Percentiles rank a stretch among this genome's conserved stretches.
These are phyloP conservation scores for Hepsetus odoe DNA, from an alignment of 2,113 vertebrate species.

Conservation along the genomic window DNA sequence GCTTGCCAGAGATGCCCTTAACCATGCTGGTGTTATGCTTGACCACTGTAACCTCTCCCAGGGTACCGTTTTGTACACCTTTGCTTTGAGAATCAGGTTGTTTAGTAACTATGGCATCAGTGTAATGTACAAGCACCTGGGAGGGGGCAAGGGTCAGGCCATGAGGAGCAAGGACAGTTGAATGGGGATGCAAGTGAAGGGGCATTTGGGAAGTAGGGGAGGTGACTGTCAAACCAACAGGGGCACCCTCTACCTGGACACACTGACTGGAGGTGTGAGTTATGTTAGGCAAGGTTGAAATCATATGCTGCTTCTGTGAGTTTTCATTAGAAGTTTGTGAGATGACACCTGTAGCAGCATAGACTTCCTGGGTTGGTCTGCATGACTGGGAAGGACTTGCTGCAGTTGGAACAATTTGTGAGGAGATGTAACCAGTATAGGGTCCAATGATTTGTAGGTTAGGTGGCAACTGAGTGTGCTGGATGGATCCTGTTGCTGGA, in stretches of 20 bases:
- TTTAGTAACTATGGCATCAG: slow-evolving; percentile 80
- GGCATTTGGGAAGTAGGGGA: slow-evolving; percentile 83
- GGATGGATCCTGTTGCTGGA: slow-evolving; percentile 86
- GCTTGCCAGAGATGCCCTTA: slow-evolving; percentile 63
- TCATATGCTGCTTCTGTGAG: slow-evolving; percentile 76
- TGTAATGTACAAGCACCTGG: slow-evolving; percentile 93
- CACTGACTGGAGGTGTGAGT: slow-evolving; percentile 86
- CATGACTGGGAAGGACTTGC: slow-evolving; percentile 76
- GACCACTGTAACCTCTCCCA: slow-evolving; percentile 82
- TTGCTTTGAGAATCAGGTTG: slow-evolving; percentile 84
- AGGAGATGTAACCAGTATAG: slow-evolving; percentile 94
- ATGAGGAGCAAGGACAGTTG: slow-evolving; percentile 83
- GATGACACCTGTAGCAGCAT: slow-evolving; percentile 87
- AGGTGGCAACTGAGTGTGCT: slow-evolving; percentile 90
- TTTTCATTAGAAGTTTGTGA: slow-evolving; percentile 83
- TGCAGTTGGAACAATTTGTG: slow-evolving; percentile 87
- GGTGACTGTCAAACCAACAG: slow-evolving; percentile 80
- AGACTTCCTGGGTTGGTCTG: slow-evolving; percentile 88
- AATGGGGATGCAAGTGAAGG: slow-evolving; percentile 89
- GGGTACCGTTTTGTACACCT: slow-evolving; percentile 87
- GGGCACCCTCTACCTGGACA: slow-evolving; percentile 89
- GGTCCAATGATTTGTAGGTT: slow-evolving; percentile 96
- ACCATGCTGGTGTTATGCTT: slow-evolving; percentile 55
- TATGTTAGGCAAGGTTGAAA: slow-evolving; percentile 82
- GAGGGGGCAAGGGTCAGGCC: slow-evolving; percentile 89